These are phyloP conservation scores for Subanguina moxae DNA, from an alignment of 1,140 invertebrate species.

Conservation along the genomic window DNA sequence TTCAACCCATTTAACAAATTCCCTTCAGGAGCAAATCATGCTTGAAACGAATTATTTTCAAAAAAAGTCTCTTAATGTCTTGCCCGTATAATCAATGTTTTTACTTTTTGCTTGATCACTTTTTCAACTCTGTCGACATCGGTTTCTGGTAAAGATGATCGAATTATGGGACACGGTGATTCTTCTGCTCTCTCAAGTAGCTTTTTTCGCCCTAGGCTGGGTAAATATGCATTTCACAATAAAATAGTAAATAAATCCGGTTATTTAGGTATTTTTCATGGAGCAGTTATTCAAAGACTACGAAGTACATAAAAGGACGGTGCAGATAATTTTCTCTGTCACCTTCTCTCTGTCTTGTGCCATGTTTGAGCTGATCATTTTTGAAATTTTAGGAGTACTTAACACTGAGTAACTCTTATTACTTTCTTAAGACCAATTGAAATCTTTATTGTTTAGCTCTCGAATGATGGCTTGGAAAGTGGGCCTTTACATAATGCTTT, in stretches of 20 bases:
- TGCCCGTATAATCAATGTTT: not conserved
- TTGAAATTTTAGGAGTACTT: conserved; percentile 92
- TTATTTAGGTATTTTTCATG: conserved; percentile 77
- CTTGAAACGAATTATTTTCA: too few relatives aligned
- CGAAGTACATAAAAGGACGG: conserved; percentile 65
- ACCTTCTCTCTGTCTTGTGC: conserved; percentile 96
- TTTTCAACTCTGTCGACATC: not conserved
- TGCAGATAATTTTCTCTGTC: conserved; percentile 86
- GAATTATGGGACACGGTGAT: conserved; percentile 33
- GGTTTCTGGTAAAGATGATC: conserved; percentile 16
- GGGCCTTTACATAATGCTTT: conserved; percentile 78
- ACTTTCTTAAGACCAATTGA: conserved; percentile 12
- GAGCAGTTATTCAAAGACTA: conserved; percentile 96
- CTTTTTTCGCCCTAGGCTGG: conserved; percentile 95
- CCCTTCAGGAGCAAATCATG: too few relatives aligned
- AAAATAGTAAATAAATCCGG: too few relatives aligned
- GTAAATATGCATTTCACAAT: conserved; percentile 34
- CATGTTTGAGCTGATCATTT: conserved; percentile 99
- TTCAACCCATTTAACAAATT: too few relatives aligned
- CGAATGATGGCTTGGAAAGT: conserved; percentile 36
- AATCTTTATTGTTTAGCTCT: conserved; percentile 33
- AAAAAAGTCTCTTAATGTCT: not conserved
- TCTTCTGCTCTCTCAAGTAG: conserved; percentile 65
- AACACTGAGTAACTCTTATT: conserved; percentile 69
- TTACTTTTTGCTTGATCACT: not conserved